These are phyloP conservation scores for Schrankia costaestrigalis DNA, from an alignment of 2,888 invertebrate species.

Conservation along the genomic window DNA sequence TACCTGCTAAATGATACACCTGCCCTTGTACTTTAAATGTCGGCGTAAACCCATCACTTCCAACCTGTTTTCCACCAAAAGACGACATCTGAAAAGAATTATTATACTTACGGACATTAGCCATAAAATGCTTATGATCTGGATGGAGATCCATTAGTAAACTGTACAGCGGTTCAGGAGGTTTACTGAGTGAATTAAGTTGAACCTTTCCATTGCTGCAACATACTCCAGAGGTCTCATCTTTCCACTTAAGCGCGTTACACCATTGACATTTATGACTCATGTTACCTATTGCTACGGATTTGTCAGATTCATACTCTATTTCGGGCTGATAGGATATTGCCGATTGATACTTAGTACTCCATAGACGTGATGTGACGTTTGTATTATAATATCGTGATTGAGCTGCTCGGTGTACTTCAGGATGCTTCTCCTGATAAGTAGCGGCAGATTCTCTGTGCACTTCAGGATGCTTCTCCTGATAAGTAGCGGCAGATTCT, in stretches of 20 bases:
- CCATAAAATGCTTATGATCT: not conserved
- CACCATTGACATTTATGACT: not conserved
- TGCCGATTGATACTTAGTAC: not conserved
- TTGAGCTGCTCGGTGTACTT: not conserved
- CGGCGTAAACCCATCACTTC: not conserved
- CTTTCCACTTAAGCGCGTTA: not conserved
- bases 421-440: not conserved
- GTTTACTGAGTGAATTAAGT: not conserved
- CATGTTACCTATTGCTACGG: not conserved
- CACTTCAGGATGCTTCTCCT: not conserved
- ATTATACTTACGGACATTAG: not conserved
- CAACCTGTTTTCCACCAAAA: not conserved
- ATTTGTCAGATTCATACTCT: not conserved
- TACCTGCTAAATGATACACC: constrained; percentile 2
- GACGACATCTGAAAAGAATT: constrained; percentile 3
- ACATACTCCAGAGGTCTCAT: not conserved
- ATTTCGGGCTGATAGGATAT: not conserved
- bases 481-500: too few relatives aligned
- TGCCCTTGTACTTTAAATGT: not conserved
- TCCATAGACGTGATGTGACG: not conserved
- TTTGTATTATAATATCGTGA: not conserved
- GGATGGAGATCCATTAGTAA: not conserved
- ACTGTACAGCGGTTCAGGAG: not conserved
- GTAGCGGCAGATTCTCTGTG: too few relatives aligned
- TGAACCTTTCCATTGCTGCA: not conserved